Percentiles rank a stretch among this genome's conserved stretches.
Evolutionary conservation across 2,888 invertebrate species (phyloP).

Genomic region (Ceriagrion tenellum): DNA sequence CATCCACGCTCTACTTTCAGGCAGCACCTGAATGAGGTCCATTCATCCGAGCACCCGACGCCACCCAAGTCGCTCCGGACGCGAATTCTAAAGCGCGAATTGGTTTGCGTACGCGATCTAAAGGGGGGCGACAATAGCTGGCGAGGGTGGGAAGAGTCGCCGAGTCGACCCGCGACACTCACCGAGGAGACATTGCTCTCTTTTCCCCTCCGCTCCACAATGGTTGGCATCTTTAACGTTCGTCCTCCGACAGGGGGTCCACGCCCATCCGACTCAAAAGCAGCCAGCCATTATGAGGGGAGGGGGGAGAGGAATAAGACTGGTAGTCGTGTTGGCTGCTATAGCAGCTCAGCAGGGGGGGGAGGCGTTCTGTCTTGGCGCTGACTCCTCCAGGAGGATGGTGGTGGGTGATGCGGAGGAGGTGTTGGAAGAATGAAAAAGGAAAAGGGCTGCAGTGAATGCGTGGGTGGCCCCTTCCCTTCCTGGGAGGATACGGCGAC

Average conservation of each 20-base stretch:
- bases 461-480: not conserved
- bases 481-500: not conserved
- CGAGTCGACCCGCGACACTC: not conserved
- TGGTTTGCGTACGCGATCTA: not conserved
- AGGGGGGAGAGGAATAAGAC: not conserved
- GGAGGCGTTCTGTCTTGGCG: not conserved
- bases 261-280: not conserved
- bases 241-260: slow-evolving; percentile 9
- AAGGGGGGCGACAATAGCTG: not conserved
- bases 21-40: not conserved
- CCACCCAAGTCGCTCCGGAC: not conserved
- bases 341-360: slow-evolving; percentile 42
- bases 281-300: not conserved
- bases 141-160: not conserved
- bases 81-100: not conserved
- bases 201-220: not conserved
- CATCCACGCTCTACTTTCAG: too few relatives aligned
- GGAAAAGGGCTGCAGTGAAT: not conserved
- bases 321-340: slow-evolving; percentile 61
- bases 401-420: not conserved
- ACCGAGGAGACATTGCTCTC: slow-evolving; percentile 13
- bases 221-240: not conserved
- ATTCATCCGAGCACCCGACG: not conserved
- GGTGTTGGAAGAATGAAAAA: not conserved
- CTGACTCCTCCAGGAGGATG: not conserved